Evolutionary conservation across 2,888 invertebrate species (phyloP).

Genomic region (Adelphocoris suturalis): DNA sequence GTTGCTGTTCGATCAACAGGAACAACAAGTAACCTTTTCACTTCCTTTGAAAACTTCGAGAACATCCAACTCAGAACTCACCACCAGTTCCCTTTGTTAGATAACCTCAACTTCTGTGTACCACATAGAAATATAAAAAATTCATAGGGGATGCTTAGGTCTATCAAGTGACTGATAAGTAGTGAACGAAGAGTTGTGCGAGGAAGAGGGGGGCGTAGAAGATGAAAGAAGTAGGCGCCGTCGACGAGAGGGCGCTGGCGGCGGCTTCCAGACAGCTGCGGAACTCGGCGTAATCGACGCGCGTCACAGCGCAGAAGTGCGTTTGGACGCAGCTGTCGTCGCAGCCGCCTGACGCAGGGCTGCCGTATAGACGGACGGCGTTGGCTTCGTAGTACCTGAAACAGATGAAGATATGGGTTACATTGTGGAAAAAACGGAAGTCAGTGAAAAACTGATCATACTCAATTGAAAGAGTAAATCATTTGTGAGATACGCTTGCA

Average conservation of each 20-base stretch:
- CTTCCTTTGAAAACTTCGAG: not conserved
- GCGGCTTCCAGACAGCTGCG: constrained; percentile 89
- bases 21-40: not conserved
- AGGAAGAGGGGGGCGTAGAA: constrained; percentile 59
- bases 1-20: too few relatives aligned
- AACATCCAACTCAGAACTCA: not conserved
- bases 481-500: too few relatives aligned
- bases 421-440: too few relatives aligned
- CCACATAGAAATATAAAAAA: constrained; percentile 46
- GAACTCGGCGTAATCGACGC: constrained; percentile 89
- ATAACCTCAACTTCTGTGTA: not conserved
- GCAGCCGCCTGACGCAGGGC: constrained; percentile 81
- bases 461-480: too few relatives aligned
- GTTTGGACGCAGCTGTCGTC: constrained; percentile 85
- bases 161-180: constrained; percentile 71
- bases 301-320: constrained; percentile 93
- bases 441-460: too few relatives aligned
- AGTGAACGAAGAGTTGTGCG: constrained; percentile 63
- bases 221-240: constrained; percentile 41
- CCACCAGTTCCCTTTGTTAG: not conserved
- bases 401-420: not conserved
- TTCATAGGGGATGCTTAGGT: not conserved
- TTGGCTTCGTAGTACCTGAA: constrained; percentile 88
- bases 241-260: constrained; percentile 83
- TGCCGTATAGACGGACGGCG: constrained; percentile 84